Conservation (phyloP, 2,113 vertebrate genomes). For the Cygnus atratus region DNA sequence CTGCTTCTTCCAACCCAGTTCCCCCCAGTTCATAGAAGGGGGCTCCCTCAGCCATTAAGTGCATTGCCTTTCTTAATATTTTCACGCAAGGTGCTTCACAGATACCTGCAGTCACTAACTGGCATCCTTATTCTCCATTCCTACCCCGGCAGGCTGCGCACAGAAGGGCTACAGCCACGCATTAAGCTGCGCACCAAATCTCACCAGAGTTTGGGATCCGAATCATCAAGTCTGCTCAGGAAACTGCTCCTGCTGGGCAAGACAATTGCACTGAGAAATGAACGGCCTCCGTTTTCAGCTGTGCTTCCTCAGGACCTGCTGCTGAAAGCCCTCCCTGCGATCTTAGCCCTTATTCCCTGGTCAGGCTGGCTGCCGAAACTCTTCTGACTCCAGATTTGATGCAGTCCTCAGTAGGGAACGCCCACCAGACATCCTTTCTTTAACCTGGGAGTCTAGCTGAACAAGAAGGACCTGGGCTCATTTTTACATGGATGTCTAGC, state of each 20-base stretch:
- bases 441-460: not conserved
- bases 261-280: not conserved
- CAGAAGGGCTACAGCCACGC: not conserved
- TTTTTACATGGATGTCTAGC: fast-evolving
- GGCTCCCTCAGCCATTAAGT: not conserved
- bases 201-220: not conserved
- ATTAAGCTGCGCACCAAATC: not conserved
- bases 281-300: not conserved
- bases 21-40: not conserved
- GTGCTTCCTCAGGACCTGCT: not conserved
- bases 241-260: not conserved
- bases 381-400: not conserved
- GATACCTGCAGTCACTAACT: not conserved
- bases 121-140: not conserved
- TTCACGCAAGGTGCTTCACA: not conserved
- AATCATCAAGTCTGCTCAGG: not conserved
- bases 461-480: not conserved
- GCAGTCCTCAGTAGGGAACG: not conserved
- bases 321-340: not conserved
- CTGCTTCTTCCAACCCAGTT: not conserved
- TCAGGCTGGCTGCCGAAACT: not conserved
- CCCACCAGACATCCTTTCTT: not conserved
- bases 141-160: not conserved
- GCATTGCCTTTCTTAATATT: not conserved
- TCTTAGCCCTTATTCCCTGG: not conserved